Base-by-base conservation (phyloP, 2,797 vertebrate species). In the Sebastes minor region DNA sequence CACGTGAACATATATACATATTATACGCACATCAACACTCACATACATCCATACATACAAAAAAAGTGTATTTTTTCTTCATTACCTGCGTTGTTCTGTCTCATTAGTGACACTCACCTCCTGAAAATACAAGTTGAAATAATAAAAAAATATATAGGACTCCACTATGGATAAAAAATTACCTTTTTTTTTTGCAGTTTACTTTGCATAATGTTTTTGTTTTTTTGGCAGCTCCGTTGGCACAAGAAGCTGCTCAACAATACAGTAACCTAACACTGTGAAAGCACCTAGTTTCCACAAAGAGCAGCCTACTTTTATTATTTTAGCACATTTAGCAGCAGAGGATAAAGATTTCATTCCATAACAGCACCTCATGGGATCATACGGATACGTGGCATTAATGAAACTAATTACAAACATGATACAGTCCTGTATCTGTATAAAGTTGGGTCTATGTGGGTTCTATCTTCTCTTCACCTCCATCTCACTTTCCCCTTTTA, bases 291-390 rank as follows among this genome's bases (percentile, higher is more conserved):
- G 14, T 7, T 53, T 28, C 30, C 69, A 89, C 86, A 91, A 91
- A 25, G 42, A 65, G 64, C 61, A 86, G 57, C 88, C 85, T 86
- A 82, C 86, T 88, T 90, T 71, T 13, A 28, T 59, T 71, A 25
- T 61, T 74, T 61, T 46, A 38, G 35, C 35, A 38, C 49, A 16
- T 69, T 76, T 28, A 52, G 32, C 60, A 52, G 9, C 60, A 10
- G 28, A 33, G 70, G 46, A 46, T 46, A 18, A 18, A 7, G 42
- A 46, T 18, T 16, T 46, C 25, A 42, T 35, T 60, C 30, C 56
- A 0, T 18, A 46, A 9, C 6, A 33, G 18, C n/a, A 9, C 56
- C 71, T 72, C 56, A 0, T 3, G 64, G 74, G 71, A 46, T 20
- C 10, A 13, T 20, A 46, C 12, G 12, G 10, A 66, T 10, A 71